phyloP scores from a whole-genome alignment of 2,113 vertebrate genomes.

The Notiomystis cincta region DNA sequence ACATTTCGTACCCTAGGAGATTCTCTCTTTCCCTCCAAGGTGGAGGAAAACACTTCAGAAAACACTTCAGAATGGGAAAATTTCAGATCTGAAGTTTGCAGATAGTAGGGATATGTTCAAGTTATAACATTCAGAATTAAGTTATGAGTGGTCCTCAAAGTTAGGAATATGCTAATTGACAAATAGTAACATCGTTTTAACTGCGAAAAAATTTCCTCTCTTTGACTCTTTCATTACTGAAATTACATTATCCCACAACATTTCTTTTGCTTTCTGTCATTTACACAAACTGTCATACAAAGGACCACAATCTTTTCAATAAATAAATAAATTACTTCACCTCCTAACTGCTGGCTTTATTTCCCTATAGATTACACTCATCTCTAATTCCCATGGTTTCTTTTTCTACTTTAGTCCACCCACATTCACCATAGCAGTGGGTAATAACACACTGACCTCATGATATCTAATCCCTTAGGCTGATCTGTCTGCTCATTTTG shows the following conservation, averaged over 20 bases:
- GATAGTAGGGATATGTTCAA: accelerated
- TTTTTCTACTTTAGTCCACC: neutral
- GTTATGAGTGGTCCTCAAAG: neutral
- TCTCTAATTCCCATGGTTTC: neutral
- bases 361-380: neutral
- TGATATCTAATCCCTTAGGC: neutral
- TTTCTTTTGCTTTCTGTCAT: neutral
- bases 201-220: neutral
- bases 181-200: neutral
- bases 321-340: neutral
- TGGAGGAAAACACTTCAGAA: neutral
- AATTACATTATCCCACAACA: no score
- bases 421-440: neutral
- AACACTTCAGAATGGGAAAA: neutral
- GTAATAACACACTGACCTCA: neutral
- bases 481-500: neutral
- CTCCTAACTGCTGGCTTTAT: neutral
- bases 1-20: neutral
- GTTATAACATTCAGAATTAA: neutral
- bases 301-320: neutral
- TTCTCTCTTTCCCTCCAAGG: neutral
- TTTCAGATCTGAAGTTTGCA: neutral
- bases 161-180: neutral
- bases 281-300: neutral
- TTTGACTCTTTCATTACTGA: neutral